Conservation (phyloP, 2,888 invertebrate genomes). For the Pseudococcus longispinus region DNA sequence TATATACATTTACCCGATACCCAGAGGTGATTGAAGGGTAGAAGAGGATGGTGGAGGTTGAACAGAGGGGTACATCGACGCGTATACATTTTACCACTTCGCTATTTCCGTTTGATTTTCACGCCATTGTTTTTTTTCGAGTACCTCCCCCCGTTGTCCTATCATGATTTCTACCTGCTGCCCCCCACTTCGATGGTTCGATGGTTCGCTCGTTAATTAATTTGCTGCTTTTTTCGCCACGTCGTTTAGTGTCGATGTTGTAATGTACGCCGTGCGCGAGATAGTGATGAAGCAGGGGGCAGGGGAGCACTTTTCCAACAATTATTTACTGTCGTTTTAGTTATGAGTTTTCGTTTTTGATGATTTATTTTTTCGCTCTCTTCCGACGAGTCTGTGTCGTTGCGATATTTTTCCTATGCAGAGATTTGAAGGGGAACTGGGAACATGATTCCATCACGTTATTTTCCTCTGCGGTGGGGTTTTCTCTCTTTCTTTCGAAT, state of each 20-base stretch:
- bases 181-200: background rate
- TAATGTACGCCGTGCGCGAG: background rate
- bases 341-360: background rate
- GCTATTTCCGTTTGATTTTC: slow-evolving; percentile 14
- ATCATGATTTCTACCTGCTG: background rate
- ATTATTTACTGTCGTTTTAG: slow-evolving; percentile 50
- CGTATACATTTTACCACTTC: slow-evolving; percentile 21
- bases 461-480: background rate
- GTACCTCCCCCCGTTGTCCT: no score
- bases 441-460: background rate
- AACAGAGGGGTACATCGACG: background rate
- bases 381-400: background rate
- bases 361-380: background rate
- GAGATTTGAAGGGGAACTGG: no score
- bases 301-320: background rate
- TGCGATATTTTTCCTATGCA: no score
- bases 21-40: no score
- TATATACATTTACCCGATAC: background rate
- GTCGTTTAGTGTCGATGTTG: slow-evolving; percentile 45
- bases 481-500: background rate
- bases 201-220: slow-evolving; percentile 40
- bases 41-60: background rate
- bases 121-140: slow-evolving; percentile 35
- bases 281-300: background rate
- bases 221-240: slow-evolving; percentile 44